Evolutionary conservation across 2,888 invertebrate species (phyloP).

Genomic region (Pasiphila rectangulata): DNA sequence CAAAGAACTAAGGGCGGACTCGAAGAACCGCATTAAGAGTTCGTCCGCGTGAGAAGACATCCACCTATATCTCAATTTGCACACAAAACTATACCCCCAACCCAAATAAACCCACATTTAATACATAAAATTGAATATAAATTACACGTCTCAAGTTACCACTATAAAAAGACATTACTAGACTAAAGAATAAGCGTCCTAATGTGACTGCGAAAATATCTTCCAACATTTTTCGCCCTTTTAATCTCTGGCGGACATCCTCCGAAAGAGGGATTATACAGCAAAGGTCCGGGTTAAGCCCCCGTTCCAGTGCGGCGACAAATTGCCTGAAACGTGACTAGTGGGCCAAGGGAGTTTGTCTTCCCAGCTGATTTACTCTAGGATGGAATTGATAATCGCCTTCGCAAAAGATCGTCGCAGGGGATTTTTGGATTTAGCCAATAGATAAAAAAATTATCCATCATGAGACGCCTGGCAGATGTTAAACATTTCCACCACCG

Average conservation of each 20-base stretch:
- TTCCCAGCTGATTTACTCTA: too few species aligned
- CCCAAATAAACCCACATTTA: not conserved
- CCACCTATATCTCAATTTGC: not conserved
- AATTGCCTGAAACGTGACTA: not conserved
- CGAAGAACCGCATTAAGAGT: too few species aligned
- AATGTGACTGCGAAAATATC: slow-evolving; percentile 35
- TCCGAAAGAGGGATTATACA: slow-evolving; percentile 30
- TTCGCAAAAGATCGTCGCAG: too few species aligned
- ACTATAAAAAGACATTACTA: slow-evolving; percentile 25
- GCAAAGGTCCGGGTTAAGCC: slow-evolving; percentile 25
- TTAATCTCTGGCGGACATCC: slow-evolving; percentile 35
- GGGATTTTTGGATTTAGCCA: too few species aligned
- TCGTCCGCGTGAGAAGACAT: too few species aligned
- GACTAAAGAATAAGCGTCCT: slow-evolving; percentile 21
- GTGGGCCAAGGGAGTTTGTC: too few species aligned
- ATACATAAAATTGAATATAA: slow-evolving; percentile 12
- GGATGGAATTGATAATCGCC: too few species aligned
- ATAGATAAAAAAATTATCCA: too few species aligned
- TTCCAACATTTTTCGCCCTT: slow-evolving; percentile 34
- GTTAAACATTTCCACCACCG: too few species aligned
- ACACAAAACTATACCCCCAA: not conserved
- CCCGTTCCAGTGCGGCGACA: slow-evolving; percentile 3
- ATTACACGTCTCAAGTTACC: slow-evolving; percentile 9
- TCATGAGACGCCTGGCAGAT: too few species aligned
- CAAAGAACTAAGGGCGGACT: too few species aligned